Evolutionary conservation across 1,140 invertebrate genomes (phyloP).

Genomic region (Paracyclopina nana): DNA sequence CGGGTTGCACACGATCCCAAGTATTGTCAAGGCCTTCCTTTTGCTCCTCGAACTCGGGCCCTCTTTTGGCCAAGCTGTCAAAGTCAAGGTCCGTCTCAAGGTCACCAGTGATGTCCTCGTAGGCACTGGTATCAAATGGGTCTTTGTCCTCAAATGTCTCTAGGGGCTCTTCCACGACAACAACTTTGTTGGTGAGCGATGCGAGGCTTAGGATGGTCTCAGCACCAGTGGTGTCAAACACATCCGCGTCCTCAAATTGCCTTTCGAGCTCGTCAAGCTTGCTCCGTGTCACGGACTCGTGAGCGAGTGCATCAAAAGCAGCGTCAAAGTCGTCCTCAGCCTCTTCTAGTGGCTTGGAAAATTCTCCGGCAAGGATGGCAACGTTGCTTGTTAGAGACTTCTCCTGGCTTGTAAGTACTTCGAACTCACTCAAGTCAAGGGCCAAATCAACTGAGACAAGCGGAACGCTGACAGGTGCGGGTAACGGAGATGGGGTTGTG

Average conservation of each 20-base stretch:
- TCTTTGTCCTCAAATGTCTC: conserved; percentile 10
- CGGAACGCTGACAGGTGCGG: neutral
- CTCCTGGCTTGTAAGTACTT: neutral
- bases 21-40: neutral
- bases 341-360: conserved; percentile 5
- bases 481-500: conserved; percentile 6
- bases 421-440: conserved; percentile 12
- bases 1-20: too few species aligned
- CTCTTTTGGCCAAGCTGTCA: conserved; percentile 8
- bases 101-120: conserved; percentile 7
- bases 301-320: conserved; percentile 16
- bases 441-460: neutral
- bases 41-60: neutral
- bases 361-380: conserved; percentile 15
- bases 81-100: conserved; percentile 15
- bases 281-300: conserved; percentile 11
- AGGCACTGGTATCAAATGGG: conserved; percentile 16
- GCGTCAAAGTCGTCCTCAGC: conserved; percentile 15
- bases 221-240: conserved; percentile 13
- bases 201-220: conserved; percentile 14
- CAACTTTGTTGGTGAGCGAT: conserved; percentile 4
- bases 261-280: conserved; percentile 13
- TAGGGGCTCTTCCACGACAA: neutral
- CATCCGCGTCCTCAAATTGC: conserved; percentile 10
- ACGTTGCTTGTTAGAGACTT: conserved; percentile 8